Evolutionary conservation across 1,140 invertebrate species (phyloP), one percentile per base, ranked within the genome.

Genomic region (Dendrolimus kikuchii): DNA sequence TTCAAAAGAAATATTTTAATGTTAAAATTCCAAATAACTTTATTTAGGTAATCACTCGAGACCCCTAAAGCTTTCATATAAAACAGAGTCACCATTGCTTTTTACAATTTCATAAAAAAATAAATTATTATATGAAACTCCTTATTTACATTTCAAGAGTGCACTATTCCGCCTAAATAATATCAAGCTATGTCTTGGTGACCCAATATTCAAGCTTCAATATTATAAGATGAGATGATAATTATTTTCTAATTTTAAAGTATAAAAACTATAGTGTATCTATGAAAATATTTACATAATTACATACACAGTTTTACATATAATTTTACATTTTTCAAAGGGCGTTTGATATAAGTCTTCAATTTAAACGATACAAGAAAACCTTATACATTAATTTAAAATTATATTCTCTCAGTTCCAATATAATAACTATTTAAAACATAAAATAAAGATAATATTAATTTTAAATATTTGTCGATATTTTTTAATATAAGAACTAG

Each of bases 21-120:
- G 62, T 71, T 71, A 65, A 77, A 81, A 71, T 74, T 78, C 66
- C 73, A 74, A 71, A 70, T 74, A 62, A 60, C 62, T 62, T 69
- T 64, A 64, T 64, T 51, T 57, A 54, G 61, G 56, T 57, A 66
- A 60, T 45, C 59, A 66, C 65, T 60, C 62, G 55, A 67, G 37
- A 56, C 46, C 53, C 55, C 59, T 71, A 65, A 68, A 64, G 55
- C 53, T 64, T 67, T 65, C 63, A 65, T 71, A 72, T 59, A 76
- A 71, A 74, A 68, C 66, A 65, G 63, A 69, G 70, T 64, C 70
- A 63, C 62, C 47, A 46, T 55, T 64, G 60, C 59, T 63, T 51
- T 55, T 70, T 59, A 62, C 67, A 75, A 79, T 72, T 77, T 70
- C 52, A 68, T 80, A 77, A 71, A 80, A 79, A 83, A 81, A 79